A percentile compares a stretch with the other conserved stretches of the same genome.
Evolutionary conservation across 1,140 invertebrate genomes (phyloP).

Genomic region (Phymastichus coffea): DNA sequence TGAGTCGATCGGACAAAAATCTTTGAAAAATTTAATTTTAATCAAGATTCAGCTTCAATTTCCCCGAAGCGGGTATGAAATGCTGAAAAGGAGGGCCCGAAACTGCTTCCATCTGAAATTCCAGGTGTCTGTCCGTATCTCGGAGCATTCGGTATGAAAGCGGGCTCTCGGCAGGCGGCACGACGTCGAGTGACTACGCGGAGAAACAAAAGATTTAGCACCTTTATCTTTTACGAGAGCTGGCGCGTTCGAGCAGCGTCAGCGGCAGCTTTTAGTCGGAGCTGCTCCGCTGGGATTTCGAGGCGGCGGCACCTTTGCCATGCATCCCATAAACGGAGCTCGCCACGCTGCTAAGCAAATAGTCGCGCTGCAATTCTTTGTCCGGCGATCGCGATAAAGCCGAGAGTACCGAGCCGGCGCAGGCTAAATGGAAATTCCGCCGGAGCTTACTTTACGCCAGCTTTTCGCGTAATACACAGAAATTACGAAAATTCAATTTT

Average conservation of each 20-base stretch:
- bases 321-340: slow-evolving; percentile 7
- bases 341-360: slow-evolving; percentile 24
- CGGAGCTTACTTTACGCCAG: not conserved
- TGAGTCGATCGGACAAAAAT: too few species aligned
- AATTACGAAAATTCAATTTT: slow-evolving; percentile 27
- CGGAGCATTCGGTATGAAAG: too few species aligned
- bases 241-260: not conserved
- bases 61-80: too few species aligned
- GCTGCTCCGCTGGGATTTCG: slow-evolving; percentile 5
- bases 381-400: slow-evolving; percentile 14
- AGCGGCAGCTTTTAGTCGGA: slow-evolving; percentile 1
- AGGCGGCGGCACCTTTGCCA: not conserved
- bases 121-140: too few species aligned
- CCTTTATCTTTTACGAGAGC: slow-evolving; percentile 37
- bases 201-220: slow-evolving; percentile 44
- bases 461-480: not conserved
- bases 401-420: too few species aligned
- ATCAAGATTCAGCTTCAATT: too few species aligned
- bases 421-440: slow-evolving; percentile 2
- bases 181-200: too few species aligned
- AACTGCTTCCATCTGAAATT: too few species aligned
- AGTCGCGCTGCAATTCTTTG: slow-evolving; percentile 11
- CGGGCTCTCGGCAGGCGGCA: too few species aligned
- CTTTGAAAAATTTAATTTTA: too few species aligned
- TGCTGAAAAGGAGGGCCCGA: too few species aligned